A percentile compares a stretch with the other conserved stretches of the same genome.
Evolutionary conservation across 2,888 invertebrate species (phyloP).

Genomic region (Cylindroiulus punctatus): DNA sequence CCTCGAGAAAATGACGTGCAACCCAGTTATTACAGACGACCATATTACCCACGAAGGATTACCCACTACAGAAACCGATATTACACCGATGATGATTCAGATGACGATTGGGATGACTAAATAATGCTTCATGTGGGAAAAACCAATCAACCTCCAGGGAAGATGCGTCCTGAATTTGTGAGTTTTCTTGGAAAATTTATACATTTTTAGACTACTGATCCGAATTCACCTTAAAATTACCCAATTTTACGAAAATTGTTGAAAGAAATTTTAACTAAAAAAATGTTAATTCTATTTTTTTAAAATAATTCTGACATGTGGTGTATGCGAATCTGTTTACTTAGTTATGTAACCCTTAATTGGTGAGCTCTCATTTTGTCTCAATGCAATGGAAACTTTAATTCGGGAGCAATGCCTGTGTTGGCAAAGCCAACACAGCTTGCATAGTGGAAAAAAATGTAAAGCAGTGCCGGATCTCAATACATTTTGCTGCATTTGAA

Average conservation of each 20-base stretch:
- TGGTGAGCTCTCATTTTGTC: no score
- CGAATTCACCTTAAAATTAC: not conserved
- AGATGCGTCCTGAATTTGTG: not conserved
- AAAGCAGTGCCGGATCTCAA: no score
- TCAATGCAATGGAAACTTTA: no score
- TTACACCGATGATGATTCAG: slow-evolving; percentile 44
- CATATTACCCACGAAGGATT: slow-evolving; percentile 5
- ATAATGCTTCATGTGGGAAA: not conserved
- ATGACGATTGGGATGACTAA: slow-evolving; percentile 50
- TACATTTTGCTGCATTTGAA: no score
- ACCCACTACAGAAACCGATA: slow-evolving; percentile 37
- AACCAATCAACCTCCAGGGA: not conserved
- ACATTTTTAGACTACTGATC: not conserved
- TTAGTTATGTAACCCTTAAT: no score
- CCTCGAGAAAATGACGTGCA: slow-evolving; percentile 37
- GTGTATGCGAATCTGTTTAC: no score
- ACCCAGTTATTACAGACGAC: slow-evolving; percentile 45
- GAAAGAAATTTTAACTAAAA: no score
- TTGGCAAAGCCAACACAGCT: no score
- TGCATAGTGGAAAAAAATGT: no score
- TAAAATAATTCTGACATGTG: no score
- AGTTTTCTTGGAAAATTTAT: not conserved
- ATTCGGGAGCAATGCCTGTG: not conserved
- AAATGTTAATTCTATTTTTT: no score
- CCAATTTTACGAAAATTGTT: not conserved